Evolutionary conservation across 2,888 invertebrate species (phyloP).

Genomic region (Luperina nickerlii): DNA sequence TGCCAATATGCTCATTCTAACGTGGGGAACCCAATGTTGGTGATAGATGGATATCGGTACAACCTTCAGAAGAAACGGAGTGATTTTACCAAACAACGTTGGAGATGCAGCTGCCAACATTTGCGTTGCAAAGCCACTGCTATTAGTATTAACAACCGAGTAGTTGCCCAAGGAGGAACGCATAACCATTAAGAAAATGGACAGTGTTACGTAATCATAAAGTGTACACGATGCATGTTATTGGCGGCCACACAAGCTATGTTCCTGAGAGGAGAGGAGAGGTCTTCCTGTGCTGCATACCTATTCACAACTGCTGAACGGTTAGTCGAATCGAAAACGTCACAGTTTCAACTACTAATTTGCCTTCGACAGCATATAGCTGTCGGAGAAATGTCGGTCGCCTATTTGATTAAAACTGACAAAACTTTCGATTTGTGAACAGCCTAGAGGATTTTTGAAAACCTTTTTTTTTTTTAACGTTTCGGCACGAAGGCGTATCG

Average conservation of each 20-base stretch:
- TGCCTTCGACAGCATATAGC: not conserved
- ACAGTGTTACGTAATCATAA: not conserved
- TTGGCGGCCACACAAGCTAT: not conserved
- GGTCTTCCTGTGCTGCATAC: not conserved
- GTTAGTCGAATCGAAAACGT: not conserved
- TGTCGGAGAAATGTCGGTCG: not conserved
- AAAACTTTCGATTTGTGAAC: not conserved
- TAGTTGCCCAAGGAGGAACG: constrained; percentile 22
- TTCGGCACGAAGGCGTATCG: too few relatives aligned
- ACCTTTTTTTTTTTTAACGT: not conserved
- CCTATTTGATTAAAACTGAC: not conserved
- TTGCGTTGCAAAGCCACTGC: constrained; percentile 53
- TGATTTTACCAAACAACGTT: constrained; percentile 24
- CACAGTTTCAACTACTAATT: not conserved
- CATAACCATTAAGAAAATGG: constrained; percentile 37
- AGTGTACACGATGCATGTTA: not conserved
- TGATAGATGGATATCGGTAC: constrained; percentile 46
- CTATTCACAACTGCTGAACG: not conserved
- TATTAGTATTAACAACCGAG: constrained; percentile 14
- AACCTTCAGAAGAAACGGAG: constrained; percentile 44
- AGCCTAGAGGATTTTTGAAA: not conserved
- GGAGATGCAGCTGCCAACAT: constrained; percentile 53
- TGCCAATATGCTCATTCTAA: constrained; percentile 39
- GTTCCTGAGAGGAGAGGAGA: not conserved
- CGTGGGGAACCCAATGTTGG: constrained; percentile 48